Base-by-base conservation (phyloP, 2,797 vertebrate genomes). In the Ctenopoma multispine region DNA sequence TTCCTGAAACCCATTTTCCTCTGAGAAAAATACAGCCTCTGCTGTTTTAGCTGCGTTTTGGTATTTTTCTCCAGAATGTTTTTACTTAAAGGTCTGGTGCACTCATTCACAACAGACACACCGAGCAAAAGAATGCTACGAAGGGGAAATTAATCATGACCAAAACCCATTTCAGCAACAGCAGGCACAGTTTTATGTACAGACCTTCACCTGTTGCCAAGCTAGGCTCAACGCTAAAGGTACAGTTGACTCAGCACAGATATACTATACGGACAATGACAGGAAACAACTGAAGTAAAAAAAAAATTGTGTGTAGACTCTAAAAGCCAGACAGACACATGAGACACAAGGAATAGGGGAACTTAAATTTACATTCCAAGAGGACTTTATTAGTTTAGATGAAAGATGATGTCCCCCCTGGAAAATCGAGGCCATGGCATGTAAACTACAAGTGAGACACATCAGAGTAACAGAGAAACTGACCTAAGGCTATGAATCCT, bases 111-210 rank as follows among this genome's bases (percentile, higher is more conserved):
- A 66, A 72, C 57, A 61, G 38, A 78, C 27, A 70, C 29, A 48
- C 57, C 41, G 47, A 61, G 24, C 23, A 62, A 31, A 69, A 49
- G 53, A 66, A 62, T 4, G n/a, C 43, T 15, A 56, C 14, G 43
- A 70, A 34, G 23, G 29, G 40, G 61, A 27, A 40, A 73, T 83
- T 76, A 72, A 80, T 90, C 73, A 84, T 71, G 77, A 63, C 20
- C 21, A 38, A 60, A 85, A 72, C 17, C 41, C 36, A 75, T 55
- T 74, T 66, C 49, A 46, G 59, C 70, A 20, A 34, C 57, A 60
- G 54, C 60, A 49, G 58, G 18, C n/a, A 54, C 17, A 59, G 29
- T 8, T 0, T 5, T 20, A 62, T 49, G 63, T 49, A 50, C 46
- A 64, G 56, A 41, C 43, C 44, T 53, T 75, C 56, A 77, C 62